Evolutionary conservation across 2,113 vertebrate species (phyloP), one percentile per base, ranked within the genome.

Genomic region (Scopus umbretta): DNA sequence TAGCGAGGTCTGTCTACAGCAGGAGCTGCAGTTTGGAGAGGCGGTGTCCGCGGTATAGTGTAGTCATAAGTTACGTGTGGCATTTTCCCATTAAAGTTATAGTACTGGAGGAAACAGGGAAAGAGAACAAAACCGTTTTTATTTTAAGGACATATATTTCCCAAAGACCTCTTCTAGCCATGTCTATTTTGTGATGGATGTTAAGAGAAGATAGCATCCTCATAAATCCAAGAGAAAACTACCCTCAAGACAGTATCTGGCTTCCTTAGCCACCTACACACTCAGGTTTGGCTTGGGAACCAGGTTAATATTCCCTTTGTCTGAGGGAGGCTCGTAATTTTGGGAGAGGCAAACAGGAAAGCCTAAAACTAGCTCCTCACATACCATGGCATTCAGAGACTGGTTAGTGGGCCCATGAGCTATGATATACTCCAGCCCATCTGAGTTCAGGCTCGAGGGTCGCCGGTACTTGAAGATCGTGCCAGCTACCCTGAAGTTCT

Each of bases 61-160:
- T 98, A 99, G 96, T 99, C 99, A 0, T 99, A 99, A 18, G 99
- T 99, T 90, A 99, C 95, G 79, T 99, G 98, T 36, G 99, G 98
- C 92, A 99, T 98, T 92, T 99, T 99, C 83, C 99, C 99, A 62
- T 99, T 99, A 7, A 99, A 95, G 96, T 99, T 99, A 93, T 99
- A 99, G 95, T 99, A 99, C 99, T 99, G 82, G 40, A 92, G 63
- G 84, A 38, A 90, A 96, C 2, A 10, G 58, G 45, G 86, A 72
- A 96, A 91, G 83, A 79, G 94, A 91, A 53, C 52, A 72, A 86
- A 92, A 23, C 29, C 9, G 0, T 15, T 74, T 84, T 76, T 67
- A 62, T 61, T 72, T 80, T 58, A 62, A 71, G 62, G 43, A 53
- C 7, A 4, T 10, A 7, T 11, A 34, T 36, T 89, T 59, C n/a